phyloP scores from a whole-genome alignment of 2,797 vertebrate genomes.

The Rhadinocentrus ornatus region DNA sequence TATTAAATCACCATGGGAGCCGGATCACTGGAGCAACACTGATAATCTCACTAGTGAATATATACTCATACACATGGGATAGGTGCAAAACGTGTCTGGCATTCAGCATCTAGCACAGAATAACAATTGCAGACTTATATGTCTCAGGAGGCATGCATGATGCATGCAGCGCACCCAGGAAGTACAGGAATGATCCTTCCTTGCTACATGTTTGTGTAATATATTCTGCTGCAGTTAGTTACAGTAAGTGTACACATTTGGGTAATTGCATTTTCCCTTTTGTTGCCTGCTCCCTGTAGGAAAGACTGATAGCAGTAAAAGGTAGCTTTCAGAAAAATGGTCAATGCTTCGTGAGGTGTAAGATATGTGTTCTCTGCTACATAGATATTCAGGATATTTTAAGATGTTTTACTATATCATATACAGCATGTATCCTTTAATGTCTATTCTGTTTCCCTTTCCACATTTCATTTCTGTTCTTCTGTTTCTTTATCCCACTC shows the following conservation, averaged over 20 bases:
- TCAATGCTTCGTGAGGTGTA: conserved; percentile 37
- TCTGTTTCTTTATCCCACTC: no score
- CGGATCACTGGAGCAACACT: conserved; percentile 24
- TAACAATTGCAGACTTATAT: conserved; percentile 51
- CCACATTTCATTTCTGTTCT: no score
- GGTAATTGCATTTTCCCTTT: conserved; percentile 59
- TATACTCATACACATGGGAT: conserved; percentile 39
- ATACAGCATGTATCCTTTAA: conserved; percentile 15
- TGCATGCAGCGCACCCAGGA: conserved; percentile 55
- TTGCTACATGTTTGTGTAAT: conserved; percentile 29
- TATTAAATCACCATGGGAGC: conserved; percentile 45
- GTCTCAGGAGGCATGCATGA: conserved; percentile 47
- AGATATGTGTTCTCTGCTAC: conserved; percentile 4
- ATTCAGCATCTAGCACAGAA: conserved; percentile 32
- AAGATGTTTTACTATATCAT: conserved; percentile 8
- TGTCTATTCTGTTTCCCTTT: no score
- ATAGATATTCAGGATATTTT: conserved; percentile 14
- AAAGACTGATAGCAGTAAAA: conserved; percentile 52
- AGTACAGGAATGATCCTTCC: conserved; percentile 20
- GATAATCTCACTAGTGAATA: conserved; percentile 33
- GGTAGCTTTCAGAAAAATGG: conserved; percentile 45
- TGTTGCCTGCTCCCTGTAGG: conserved; percentile 46
- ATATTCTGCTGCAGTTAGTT: conserved; percentile 45
- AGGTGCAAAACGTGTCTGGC: conserved; percentile 19
- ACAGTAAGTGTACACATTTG: conserved; percentile 45